phyloP scores from a whole-genome alignment of 2,888 invertebrate species.

The Acheta domesticus region DNA sequence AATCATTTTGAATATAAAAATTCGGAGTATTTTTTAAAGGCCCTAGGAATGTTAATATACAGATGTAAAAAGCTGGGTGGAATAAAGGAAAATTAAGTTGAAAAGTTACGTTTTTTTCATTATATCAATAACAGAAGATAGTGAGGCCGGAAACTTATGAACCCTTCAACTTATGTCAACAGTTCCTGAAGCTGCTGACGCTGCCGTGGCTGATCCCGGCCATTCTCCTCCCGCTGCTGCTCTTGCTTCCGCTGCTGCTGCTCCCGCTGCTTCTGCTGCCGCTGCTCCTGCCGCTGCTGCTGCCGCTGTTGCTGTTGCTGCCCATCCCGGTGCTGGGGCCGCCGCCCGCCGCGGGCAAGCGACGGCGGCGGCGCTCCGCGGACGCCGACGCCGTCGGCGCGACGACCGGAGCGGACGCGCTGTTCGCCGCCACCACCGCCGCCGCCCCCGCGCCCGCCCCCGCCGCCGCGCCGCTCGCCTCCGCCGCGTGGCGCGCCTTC shows the following conservation, averaged over 20 bases:
- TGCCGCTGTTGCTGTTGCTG: conserved; percentile 29
- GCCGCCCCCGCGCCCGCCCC: conserved; percentile 25
- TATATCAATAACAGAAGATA: too few relatives aligned
- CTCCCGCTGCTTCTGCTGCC: conserved; percentile 25
- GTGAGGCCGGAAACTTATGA: too few relatives aligned
- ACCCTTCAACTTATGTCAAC: neutral
- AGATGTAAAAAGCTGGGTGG: too few relatives aligned
- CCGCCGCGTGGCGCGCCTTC: conserved; percentile 22
- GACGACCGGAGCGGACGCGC: neutral
- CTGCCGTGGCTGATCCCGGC: conserved; percentile 27
- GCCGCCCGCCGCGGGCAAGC: neutral
- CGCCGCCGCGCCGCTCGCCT: neutral
- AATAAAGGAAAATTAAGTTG: too few relatives aligned
- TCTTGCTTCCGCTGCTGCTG: conserved; percentile 24
- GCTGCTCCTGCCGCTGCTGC: conserved; percentile 27
- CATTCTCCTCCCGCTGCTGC: conserved; percentile 27
- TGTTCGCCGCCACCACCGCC: neutral
- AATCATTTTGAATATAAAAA: too few relatives aligned
- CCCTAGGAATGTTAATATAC: too few relatives aligned
- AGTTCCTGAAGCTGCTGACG: conserved; percentile 24
- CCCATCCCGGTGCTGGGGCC: conserved; percentile 29
- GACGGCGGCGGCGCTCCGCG: neutral
- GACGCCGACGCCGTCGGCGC: neutral
- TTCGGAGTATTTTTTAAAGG: too few relatives aligned
- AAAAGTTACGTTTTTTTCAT: too few relatives aligned